Evolutionary conservation across 30 jellyfish, hydroid and myxozoan species (phyloP).

Genomic region (Aurelia aurita): DNA sequence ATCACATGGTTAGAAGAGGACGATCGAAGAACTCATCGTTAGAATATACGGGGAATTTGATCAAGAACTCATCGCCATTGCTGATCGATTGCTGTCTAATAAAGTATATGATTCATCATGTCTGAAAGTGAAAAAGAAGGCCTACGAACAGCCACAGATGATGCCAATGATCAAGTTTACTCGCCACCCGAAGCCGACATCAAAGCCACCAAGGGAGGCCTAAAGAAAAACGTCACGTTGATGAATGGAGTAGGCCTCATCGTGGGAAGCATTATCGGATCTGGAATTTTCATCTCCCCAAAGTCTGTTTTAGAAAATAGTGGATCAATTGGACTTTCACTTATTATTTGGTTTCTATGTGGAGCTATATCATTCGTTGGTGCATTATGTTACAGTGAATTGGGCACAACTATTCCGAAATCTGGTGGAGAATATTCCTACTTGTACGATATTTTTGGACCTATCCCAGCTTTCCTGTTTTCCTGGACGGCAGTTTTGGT

Average conservation of each 20-base stretch:
- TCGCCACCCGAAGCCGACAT: slow-evolving; percentile 73
- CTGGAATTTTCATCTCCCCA: slow-evolving; percentile 88
- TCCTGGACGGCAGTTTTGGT: slow-evolving; percentile 90
- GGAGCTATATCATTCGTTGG: slow-evolving; percentile 78
- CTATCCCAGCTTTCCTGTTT: slow-evolving; percentile 82
- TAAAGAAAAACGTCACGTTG: slow-evolving; percentile 72
- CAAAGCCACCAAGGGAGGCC: slow-evolving; percentile 37
- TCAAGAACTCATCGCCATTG: not conserved
- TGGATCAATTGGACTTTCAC: slow-evolving; percentile 77
- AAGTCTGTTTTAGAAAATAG: slow-evolving; percentile 55
- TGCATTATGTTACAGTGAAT: slow-evolving; percentile 83
- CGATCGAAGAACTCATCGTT: too few relatives aligned
- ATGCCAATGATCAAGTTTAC: slow-evolving; percentile 58
- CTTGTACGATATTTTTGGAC: slow-evolving; percentile 71
- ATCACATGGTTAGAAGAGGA: too few relatives aligned
- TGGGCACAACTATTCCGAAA: slow-evolving; percentile 80
- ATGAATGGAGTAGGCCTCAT: slow-evolving; percentile 83
- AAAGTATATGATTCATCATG: slow-evolving; percentile 14
- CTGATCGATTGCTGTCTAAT: not conserved
- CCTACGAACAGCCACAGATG: slow-evolving; percentile 74
- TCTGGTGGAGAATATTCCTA: slow-evolving; percentile 89
- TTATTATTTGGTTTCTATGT: slow-evolving; percentile 77
- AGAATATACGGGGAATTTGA: too few relatives aligned
- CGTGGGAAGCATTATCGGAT: slow-evolving; percentile 90
- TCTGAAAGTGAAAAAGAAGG: slow-evolving; percentile 68